Conservation (phyloP, 2,113 vertebrate genomes). For the Psettodes erumei region DNA sequence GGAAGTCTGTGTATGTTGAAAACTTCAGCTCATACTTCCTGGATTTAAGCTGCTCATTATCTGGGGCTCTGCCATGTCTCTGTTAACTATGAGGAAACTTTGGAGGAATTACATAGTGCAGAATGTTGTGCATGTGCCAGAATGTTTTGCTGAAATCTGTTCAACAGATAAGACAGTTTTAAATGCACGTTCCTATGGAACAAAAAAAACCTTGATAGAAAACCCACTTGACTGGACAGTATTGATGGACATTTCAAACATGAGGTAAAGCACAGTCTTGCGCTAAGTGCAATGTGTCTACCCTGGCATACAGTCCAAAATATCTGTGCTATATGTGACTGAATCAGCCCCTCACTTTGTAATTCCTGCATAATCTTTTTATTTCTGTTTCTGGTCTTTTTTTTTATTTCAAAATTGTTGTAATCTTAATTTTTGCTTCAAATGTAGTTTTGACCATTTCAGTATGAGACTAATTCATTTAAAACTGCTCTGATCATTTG, state of each 20-base stretch:
- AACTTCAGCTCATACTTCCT: slow-evolving; percentile 32
- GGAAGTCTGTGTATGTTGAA: slow-evolving; percentile 17
- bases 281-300: neutral
- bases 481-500: neutral
- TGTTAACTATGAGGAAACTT: slow-evolving; percentile 4
- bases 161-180: neutral
- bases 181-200: neutral
- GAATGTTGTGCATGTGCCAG: neutral
- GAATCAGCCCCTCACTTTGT: no score
- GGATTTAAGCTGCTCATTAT: slow-evolving; percentile 10
- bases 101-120: neutral
- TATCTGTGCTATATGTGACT: no score
- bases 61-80: neutral
- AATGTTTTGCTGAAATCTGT: neutral
- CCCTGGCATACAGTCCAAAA: neutral
- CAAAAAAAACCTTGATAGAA: neutral
- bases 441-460: no score
- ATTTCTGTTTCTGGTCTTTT: no score
- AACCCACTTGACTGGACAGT: neutral
- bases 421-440: no score
- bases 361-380: no score
- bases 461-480: neutral
- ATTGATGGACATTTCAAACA: neutral
- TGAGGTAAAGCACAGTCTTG: neutral
- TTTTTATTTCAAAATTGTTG: no score